These are phyloP conservation scores for Scaptomyza hsui DNA, from an alignment of 1,140 invertebrate species.

Conservation along the genomic window DNA sequence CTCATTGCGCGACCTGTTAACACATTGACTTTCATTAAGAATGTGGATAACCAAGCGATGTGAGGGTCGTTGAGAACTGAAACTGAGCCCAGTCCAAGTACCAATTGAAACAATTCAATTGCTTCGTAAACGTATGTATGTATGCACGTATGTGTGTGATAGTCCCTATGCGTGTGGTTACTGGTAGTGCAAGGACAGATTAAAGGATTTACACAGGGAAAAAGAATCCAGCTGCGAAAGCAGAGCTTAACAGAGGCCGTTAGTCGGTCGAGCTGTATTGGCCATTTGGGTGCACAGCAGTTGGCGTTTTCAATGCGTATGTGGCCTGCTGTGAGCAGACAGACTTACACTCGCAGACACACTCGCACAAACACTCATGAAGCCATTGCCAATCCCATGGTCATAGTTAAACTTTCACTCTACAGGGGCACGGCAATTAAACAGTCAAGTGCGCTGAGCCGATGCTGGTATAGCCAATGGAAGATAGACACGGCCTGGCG, in stretches of 20 bases:
- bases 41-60: conserved; percentile 52
- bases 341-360: background rate
- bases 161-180: conserved; percentile 54
- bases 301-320: conserved; percentile 52
- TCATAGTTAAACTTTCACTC: conserved; percentile 19
- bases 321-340: conserved; percentile 43
- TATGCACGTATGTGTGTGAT: conserved; percentile 23
- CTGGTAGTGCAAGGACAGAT: conserved; percentile 65
- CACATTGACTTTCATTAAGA: conserved; percentile 68
- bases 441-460: conserved; percentile 44
- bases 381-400: conserved; percentile 23
- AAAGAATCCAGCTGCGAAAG: conserved; percentile 1
- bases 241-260: conserved; percentile 25
- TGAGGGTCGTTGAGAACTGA: conserved; percentile 16
- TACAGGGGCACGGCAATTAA: conserved; percentile 53
- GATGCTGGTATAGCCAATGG: background rate
- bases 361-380: background rate
- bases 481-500: conserved; percentile 14
- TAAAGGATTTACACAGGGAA: conserved; percentile 64
- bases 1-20: conserved; percentile 27
- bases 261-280: conserved; percentile 22
- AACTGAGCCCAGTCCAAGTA: conserved; percentile 54
- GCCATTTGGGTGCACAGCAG: conserved; percentile 58
- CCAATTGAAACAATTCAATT: conserved; percentile 81
- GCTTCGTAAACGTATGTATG: conserved; percentile 42